Evolutionary conservation across 2,797 vertebrate species (phyloP).

Genomic region (Arctocebus calabarensis): DNA sequence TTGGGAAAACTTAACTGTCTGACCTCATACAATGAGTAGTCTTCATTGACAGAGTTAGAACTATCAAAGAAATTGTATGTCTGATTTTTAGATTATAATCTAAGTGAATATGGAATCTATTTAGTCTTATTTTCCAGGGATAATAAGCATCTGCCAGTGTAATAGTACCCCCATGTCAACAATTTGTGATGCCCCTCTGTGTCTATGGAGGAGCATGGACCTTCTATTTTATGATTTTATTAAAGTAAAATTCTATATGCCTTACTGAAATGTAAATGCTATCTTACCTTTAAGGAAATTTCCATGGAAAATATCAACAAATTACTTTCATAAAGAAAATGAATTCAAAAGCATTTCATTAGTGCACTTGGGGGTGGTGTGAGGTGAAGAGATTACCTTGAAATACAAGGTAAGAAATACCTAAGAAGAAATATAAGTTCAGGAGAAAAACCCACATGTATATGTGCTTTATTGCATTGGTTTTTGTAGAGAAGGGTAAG

Average conservation of each 20-base stretch:
- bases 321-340: not conserved
- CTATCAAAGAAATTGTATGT: not conserved
- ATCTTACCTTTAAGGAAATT: not conserved
- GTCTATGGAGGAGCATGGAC: not conserved
- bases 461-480: not conserved
- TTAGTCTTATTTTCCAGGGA: not conserved
- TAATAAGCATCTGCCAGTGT: not conserved
- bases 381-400: accelerated
- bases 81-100: not conserved
- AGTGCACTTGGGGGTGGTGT: accelerated
- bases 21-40: not conserved
- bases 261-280: not conserved
- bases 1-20: no score
- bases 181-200: accelerated
- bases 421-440: not conserved
- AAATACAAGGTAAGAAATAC: not conserved
- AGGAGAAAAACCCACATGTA: not conserved
- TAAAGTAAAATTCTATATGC: not conserved
- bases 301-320: not conserved
- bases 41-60: not conserved
- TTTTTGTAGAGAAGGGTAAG: not conserved
- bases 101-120: not conserved
- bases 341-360: not conserved
- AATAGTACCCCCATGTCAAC: not conserved
- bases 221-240: not conserved